A percentile compares a stretch with the other conserved stretches of the same genome.
Conservation (phyloP, 2,113 vertebrate species). For the Oncorhynchus nerka region DNA sequence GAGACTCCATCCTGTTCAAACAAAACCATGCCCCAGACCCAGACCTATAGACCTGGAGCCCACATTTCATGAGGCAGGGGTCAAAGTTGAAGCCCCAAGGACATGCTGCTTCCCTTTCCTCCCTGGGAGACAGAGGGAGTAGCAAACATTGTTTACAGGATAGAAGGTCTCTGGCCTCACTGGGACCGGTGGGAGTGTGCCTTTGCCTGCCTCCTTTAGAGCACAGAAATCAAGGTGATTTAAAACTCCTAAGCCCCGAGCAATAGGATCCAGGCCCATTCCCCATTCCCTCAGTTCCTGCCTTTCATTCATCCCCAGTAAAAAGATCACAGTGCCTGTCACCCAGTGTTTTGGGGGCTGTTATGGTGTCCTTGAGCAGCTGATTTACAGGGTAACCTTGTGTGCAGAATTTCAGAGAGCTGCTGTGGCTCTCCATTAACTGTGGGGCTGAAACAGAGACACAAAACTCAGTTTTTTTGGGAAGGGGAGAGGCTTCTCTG, state of each 20-base stretch:
- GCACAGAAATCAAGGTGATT: slow-evolving; percentile 67
- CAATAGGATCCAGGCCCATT: slow-evolving; percentile 30
- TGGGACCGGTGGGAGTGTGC: slow-evolving; percentile 38
- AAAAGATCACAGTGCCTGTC: slow-evolving; percentile 65
- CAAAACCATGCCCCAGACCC: slow-evolving; percentile 29
- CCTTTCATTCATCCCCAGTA: slow-evolving; percentile 63
- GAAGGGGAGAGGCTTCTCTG: slow-evolving; percentile 16
- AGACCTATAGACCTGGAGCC: slow-evolving; percentile 38
- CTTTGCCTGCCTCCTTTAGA: slow-evolving; percentile 39
- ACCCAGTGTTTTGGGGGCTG: slow-evolving; percentile 59
- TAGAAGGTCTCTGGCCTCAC: slow-evolving; percentile 42
- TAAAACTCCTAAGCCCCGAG: slow-evolving; percentile 52
- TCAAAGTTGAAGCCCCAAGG: slow-evolving; percentile 68
- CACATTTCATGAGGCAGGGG: slow-evolving; percentile 57
- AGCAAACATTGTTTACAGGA: slow-evolving; percentile 52
- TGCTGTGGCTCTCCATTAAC: slow-evolving; percentile 50
- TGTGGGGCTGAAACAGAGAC: slow-evolving; percentile 21
- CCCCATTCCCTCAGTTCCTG: slow-evolving; percentile 56
- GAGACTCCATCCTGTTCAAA: slow-evolving; percentile 57
- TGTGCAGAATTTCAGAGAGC: slow-evolving; percentile 9
- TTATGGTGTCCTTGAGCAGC: slow-evolving; percentile 59
- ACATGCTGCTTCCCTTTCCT: slow-evolving; percentile 63
- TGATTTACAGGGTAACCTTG: slow-evolving; percentile 65
- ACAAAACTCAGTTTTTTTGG: slow-evolving; percentile 15
- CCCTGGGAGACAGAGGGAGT: slow-evolving; percentile 23